phyloP scores from a whole-genome alignment of 2,888 invertebrate species.

The Dryomyza anilis region DNA sequence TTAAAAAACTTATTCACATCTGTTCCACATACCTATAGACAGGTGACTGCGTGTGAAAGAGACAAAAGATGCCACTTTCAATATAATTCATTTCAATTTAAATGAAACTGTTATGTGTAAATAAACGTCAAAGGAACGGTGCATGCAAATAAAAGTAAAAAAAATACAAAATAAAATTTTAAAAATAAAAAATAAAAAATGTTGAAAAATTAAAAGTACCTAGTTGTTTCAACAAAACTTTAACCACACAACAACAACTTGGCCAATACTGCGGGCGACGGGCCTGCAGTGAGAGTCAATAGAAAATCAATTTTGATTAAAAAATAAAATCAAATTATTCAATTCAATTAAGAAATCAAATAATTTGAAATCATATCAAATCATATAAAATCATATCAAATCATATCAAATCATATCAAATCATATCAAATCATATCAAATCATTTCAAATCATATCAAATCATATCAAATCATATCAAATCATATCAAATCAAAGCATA shows the following conservation, averaged over 20 bases:
- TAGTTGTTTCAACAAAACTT: background rate
- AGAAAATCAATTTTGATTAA: too few species aligned
- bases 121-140: conserved; percentile 7
- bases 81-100: conserved; percentile 22
- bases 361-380: too few species aligned
- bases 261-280: background rate
- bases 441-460: too few species aligned
- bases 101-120: conserved; percentile 22
- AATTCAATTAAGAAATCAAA: too few species aligned
- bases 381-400: too few species aligned
- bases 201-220: background rate
- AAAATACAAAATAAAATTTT: background rate
- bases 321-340: too few species aligned
- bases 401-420: too few species aligned
- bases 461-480: too few species aligned
- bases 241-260: background rate
- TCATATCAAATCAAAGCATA: too few species aligned
- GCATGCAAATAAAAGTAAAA: background rate
- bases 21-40: background rate
- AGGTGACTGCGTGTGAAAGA: background rate
- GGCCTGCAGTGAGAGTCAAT: too few species aligned
- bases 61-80: background rate
- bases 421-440: too few species aligned
- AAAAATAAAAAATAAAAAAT: background rate
- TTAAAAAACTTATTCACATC: background rate